Evolutionary conservation across 53 echinoderm and acorn worm genomes (phyloP).

Genomic region (Holothuria leucospilota): DNA sequence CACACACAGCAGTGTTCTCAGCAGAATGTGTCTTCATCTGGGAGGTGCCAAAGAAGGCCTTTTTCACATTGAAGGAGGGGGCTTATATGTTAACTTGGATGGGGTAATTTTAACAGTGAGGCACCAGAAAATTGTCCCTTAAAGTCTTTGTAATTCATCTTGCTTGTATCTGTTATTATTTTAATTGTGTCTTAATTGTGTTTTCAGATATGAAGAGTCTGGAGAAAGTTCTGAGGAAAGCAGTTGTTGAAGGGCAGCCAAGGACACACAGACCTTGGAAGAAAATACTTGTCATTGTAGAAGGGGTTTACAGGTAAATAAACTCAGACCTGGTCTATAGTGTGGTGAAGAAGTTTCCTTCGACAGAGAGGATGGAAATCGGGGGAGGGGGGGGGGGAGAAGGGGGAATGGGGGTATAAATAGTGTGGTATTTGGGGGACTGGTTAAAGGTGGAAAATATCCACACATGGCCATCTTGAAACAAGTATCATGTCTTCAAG

Average conservation of each 20-base stretch:
- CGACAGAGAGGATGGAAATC: neutral
- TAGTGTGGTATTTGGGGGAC: neutral
- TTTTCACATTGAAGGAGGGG: too few relatives aligned
- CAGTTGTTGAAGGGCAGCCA: conserved; percentile 90
- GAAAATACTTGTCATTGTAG: conserved; percentile 91
- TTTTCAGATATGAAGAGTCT: conserved; percentile 78
- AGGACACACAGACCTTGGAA: conserved; percentile 90
- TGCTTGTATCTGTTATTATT: too few relatives aligned
- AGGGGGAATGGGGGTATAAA: neutral
- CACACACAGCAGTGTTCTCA: too few relatives aligned
- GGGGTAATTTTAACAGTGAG: too few relatives aligned
- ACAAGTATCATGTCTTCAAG: too few relatives aligned
- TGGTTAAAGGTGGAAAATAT: neutral
- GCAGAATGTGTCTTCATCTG: too few relatives aligned
- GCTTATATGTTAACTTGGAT: too few relatives aligned
- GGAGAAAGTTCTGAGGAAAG: conserved; percentile 79
- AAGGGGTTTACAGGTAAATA: conserved; percentile 92
- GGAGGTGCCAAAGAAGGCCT: too few relatives aligned
- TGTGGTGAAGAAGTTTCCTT: neutral
- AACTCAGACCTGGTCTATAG: neutral
- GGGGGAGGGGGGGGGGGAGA: neutral
- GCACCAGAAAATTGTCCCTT: too few relatives aligned
- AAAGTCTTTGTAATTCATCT: too few relatives aligned
- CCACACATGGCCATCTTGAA: too few relatives aligned
- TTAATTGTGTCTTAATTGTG: neutral